Percentiles rank a stretch among this genome's conserved stretches.
Evolutionary conservation across 2,888 invertebrate genomes (phyloP).

Genomic region (Eupithecia insigniata): DNA sequence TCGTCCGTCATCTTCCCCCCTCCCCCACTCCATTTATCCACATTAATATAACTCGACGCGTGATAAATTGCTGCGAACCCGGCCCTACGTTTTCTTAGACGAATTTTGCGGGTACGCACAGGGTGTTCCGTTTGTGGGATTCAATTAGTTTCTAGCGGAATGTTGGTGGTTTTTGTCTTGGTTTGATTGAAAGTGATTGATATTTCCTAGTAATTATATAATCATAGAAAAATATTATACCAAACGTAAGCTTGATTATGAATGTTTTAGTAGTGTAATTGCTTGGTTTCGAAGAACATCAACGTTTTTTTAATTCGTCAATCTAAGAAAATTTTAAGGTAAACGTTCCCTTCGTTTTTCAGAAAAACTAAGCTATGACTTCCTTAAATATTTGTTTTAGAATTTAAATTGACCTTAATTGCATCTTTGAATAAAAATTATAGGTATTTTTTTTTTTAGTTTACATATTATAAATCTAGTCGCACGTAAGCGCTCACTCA

Average conservation of each 20-base stretch:
- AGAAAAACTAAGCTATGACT: not conserved
- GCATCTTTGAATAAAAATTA: too few species aligned
- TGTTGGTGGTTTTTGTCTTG: not conserved
- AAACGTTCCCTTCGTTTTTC: too few species aligned
- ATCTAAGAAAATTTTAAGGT: too few species aligned
- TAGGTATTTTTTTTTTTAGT: too few species aligned
- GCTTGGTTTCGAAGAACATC: not conserved
- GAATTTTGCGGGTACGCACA: conserved; percentile 69
- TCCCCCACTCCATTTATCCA: conserved; percentile 73
- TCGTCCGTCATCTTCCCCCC: conserved; percentile 49
- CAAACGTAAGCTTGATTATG: too few species aligned
- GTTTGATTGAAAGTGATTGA: conserved; percentile 4
- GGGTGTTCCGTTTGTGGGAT: conserved; percentile 51
- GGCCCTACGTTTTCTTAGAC: conserved; percentile 80
- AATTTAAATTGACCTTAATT: too few species aligned
- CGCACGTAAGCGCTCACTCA: too few species aligned
- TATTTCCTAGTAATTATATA: not conserved
- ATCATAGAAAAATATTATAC: too few species aligned
- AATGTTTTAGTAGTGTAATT: too few species aligned
- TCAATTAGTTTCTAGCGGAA: conserved; percentile 19
- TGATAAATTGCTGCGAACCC: conserved; percentile 81
- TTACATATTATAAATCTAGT: too few species aligned
- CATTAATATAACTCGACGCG: conserved; percentile 82
- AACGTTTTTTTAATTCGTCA: too few species aligned
- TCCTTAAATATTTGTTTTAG: not conserved